Conservation (phyloP, 2,888 invertebrate species). For the Cremastinae sp. region DNA sequence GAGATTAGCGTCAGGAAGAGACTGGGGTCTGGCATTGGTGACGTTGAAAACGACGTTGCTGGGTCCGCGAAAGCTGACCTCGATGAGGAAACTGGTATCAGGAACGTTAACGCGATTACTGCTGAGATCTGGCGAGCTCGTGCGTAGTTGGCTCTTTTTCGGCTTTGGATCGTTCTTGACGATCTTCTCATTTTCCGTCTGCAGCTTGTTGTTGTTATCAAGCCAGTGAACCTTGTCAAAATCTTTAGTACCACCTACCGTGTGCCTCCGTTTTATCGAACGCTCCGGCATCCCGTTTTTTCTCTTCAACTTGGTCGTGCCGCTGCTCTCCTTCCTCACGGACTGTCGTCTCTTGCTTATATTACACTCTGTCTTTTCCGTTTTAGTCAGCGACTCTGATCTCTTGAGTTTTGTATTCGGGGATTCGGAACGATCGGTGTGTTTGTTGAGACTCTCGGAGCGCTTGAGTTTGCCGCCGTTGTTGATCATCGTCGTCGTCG, state of each 20-base stretch:
- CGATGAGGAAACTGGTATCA: constrained; percentile 80
- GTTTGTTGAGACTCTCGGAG: constrained; percentile 79
- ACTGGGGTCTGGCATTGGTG: constrained; percentile 82
- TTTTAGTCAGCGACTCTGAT: constrained; percentile 86
- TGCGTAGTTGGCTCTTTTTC: constrained; percentile 83
- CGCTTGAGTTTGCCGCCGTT: constrained; percentile 77
- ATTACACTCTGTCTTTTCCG: constrained; percentile 90
- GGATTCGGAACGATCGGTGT: constrained; percentile 74
- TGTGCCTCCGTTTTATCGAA: constrained; percentile 93
- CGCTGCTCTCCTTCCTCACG: constrained; percentile 82
- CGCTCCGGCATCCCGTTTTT: constrained; percentile 91
- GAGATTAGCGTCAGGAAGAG: constrained; percentile 81
- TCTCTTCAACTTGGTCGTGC: constrained; percentile 85
- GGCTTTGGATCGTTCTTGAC: constrained; percentile 82
- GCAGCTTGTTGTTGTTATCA: constrained; percentile 82
- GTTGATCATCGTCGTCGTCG: no score
- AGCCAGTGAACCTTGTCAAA: constrained; percentile 85
- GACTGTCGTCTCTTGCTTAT: constrained; percentile 86
- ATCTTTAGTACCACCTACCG: constrained; percentile 96
- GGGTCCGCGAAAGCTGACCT: constrained; percentile 82
- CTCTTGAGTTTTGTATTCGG: constrained; percentile 82
- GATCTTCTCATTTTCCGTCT: constrained; percentile 80
- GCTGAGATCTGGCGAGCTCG: constrained; percentile 84
- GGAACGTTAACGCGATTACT: constrained; percentile 75
- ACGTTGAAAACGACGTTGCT: constrained; percentile 82